phyloP scores from a whole-genome alignment of 2,113 vertebrate species.

The Tamias sibiricus region DNA sequence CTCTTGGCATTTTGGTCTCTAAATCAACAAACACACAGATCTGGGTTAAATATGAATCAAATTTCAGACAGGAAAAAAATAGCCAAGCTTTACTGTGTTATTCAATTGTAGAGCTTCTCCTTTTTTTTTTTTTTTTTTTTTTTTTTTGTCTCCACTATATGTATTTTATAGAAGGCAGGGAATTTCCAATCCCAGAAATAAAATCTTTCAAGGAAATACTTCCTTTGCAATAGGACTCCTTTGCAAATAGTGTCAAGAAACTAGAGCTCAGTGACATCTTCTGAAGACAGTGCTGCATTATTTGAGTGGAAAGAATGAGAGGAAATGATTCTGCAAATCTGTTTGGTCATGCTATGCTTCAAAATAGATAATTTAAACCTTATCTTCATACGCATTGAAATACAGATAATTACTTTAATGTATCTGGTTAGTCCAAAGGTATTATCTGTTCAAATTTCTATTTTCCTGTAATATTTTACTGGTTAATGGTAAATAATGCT shows the following conservation, averaged over 20 bases:
- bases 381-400: neutral
- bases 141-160: conserved; percentile 13
- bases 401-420: neutral
- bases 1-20: conserved; percentile 52
- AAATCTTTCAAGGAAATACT: conserved; percentile 63
- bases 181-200: conserved; percentile 59
- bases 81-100: neutral
- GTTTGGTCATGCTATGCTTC: neutral
- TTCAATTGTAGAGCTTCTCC: conserved; percentile 41
- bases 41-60: conserved; percentile 67
- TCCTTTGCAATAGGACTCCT: neutral
- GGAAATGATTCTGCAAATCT: neutral
- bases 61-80: conserved; percentile 44
- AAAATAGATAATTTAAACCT: neutral
- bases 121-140: neutral
- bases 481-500: neutral
- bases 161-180: neutral
- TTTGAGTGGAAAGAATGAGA: neutral
- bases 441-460: neutral
- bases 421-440: neutral
- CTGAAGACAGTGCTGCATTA: neutral
- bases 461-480: neutral
- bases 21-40: conserved; percentile 50
- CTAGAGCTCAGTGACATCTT: neutral
- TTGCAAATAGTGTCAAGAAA: conserved; percentile 12